Evolutionary conservation across 2,888 invertebrate species (phyloP).

Genomic region (Parnassius glacialis): DNA sequence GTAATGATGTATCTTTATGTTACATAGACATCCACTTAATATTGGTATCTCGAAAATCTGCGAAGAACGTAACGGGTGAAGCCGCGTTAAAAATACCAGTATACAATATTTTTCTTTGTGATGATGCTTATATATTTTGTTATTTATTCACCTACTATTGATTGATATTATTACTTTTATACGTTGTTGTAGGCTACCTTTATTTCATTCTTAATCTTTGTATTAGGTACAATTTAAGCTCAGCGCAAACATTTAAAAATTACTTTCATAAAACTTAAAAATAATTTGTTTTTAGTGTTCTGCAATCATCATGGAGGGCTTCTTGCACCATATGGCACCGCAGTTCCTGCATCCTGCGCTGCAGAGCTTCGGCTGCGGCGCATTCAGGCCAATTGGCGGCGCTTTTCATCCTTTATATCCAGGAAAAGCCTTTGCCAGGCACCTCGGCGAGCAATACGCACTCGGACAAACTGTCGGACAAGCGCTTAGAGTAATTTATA

Average conservation of each 20-base stretch:
- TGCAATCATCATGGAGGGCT: constrained; percentile 66
- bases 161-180: too few species aligned
- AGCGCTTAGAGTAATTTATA: constrained; percentile 60
- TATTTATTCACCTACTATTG: too few species aligned
- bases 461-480: constrained; percentile 75
- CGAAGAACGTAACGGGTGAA: too few species aligned
- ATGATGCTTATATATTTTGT: too few species aligned
- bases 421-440: constrained; percentile 74
- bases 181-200: too few species aligned
- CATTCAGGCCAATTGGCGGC: constrained; percentile 75
- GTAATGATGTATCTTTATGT: too few species aligned
- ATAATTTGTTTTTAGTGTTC: constrained; percentile 36
- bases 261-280: neutral
- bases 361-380: constrained; percentile 77
- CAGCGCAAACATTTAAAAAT: neutral
- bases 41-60: too few species aligned
- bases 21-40: too few species aligned
- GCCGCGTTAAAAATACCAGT: too few species aligned
- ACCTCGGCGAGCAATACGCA: constrained; percentile 75
- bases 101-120: too few species aligned
- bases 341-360: constrained; percentile 77
- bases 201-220: too few species aligned
- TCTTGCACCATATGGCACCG: constrained; percentile 78
- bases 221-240: neutral
- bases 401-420: constrained; percentile 77